Base-by-base conservation (phyloP, 2,113 vertebrate genomes). In the Rhinolophus sinicus region DNA sequence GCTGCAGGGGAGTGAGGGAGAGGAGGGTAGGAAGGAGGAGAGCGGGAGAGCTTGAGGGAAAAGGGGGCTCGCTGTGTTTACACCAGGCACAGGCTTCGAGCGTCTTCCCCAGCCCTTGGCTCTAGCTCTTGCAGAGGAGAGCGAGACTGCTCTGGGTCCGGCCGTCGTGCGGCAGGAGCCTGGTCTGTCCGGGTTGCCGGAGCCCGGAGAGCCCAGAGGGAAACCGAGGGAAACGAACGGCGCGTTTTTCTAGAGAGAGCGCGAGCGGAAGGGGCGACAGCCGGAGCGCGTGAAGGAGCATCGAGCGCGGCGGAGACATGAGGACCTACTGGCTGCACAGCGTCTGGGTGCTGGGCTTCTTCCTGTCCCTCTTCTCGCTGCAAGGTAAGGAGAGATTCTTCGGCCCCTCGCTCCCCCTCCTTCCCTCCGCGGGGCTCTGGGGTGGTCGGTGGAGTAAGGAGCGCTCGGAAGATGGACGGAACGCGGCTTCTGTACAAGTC, bases 301-400 rank as follows among this genome's bases (percentile, higher is more conserved):
- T 44, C 70, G 44, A 88, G 93, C 85, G 78, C 93, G 92, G 88
- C 94, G 97, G 98, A 98, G 98, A 97, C 98, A 99, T 99, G 99
- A 99, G 98, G 98, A 98, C 99, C 98, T 99, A 99, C 98, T 99
- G 99, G 98, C 98, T 99, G 98, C 99, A 99, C 98, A 98, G 99
- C 98, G 98, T 99, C 98, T 99, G 99, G 99, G 98, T 99, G 98
- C 98, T 99, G 98, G 99, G 99, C 97, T 99, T 99, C 96, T 98
- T 99, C 97, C 97, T 99, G 97, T 98, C 98, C 98, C 98, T 99
- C 98, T 98, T 99, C 98, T 99, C 98, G 86, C 97, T 99, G 98
- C 99, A 99, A 99, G 99, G 99, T 99, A 99, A 94, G 97, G 93
- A 11, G 22, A 87, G 38, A 58, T 65, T 56, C 84, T 56, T 40